Evolutionary conservation across 30 jellyfish, hydroid and myxozoan genomes (phyloP).

Genomic region (Haliclystus octoradiatus): DNA sequence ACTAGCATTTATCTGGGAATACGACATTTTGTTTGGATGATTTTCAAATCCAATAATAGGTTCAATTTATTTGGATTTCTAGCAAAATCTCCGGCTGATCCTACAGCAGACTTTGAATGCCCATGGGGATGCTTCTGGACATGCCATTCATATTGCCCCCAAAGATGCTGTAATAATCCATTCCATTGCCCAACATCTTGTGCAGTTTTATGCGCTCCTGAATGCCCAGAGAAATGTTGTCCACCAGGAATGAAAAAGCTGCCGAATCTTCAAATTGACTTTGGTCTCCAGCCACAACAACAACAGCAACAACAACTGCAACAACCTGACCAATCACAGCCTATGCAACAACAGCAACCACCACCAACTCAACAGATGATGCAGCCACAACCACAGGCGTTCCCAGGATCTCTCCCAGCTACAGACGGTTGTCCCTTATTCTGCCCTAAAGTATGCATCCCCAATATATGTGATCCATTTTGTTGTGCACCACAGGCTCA

Average conservation of each 20-base stretch:
- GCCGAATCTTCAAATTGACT: constrained; percentile 50
- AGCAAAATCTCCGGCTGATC: constrained; percentile 24
- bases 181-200: constrained; percentile 65
- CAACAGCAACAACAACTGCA: constrained; percentile 41
- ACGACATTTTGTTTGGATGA: too few relatives aligned
- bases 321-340: constrained; percentile 2
- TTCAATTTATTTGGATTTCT: too few relatives aligned
- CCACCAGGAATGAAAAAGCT: constrained; percentile 76
- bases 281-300: constrained; percentile 16
- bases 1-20: too few relatives aligned
- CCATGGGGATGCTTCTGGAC: constrained; percentile 99
- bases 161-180: constrained; percentile 96
- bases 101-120: constrained; percentile 72
- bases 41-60: too few relatives aligned
- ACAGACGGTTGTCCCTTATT: constrained; percentile 84
- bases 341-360: constrained; percentile 21
- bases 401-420: constrained; percentile 21
- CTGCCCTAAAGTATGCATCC: constrained; percentile 85
- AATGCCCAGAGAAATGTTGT: constrained; percentile 90
- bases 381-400: constrained; percentile 12
- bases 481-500: constrained; percentile 40
- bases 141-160: constrained; percentile 91
- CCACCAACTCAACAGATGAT: not conserved
- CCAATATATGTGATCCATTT: constrained; percentile 72
- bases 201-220: constrained; percentile 77